Base-by-base conservation (phyloP, 2,888 invertebrate species). In the Aphidius colemani region DNA sequence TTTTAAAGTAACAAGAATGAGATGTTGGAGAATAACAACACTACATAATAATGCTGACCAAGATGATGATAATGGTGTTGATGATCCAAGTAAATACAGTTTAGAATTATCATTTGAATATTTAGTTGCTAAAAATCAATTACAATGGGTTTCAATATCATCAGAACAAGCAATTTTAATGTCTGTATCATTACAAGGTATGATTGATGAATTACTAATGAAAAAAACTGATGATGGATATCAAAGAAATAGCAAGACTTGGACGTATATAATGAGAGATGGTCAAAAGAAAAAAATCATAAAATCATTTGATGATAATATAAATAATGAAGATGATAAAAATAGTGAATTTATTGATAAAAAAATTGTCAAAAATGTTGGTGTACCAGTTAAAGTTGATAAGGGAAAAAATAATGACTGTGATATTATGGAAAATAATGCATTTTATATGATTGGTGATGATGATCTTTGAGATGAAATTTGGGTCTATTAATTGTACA, bases 11-110 rank as follows among this genome's bases (percentile, higher is more conserved):
- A 98, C 97, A 0, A 86, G 98, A 72, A 98, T 98, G 92, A 88
- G 95, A 65, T 97, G 97, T 76, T 99, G 98, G 98, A 88, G 98
- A 72, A 95, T 98, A 56, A 96, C 95, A 18, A 93, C 95, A 1
- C 85, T 91, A 72, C 91, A 92, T 79, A 84, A 85, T 72, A 91
- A 68, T 43, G 64, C 53, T 7, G 77, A 81, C 9, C 75, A 72
- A 66, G 70, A 65, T 41, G 77, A 78, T 63, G 30, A 30, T 7
- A 76, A 80, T 10, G 75, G 72, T 66, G 70, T 64, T 41, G 77
- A 76, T 41, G 77, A 78, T 63, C 71, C 62, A n/a, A 68, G 71
- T 10, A 78, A 79, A 11, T 76, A 70, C 61, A 75, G 69, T 77
- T 85, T 94, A 71, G 96, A 97, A 83, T 83, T 98, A 61, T 94